These are phyloP conservation scores for Microplitis deprimator DNA, from an alignment of 2,888 invertebrate species.

Conservation along the genomic window DNA sequence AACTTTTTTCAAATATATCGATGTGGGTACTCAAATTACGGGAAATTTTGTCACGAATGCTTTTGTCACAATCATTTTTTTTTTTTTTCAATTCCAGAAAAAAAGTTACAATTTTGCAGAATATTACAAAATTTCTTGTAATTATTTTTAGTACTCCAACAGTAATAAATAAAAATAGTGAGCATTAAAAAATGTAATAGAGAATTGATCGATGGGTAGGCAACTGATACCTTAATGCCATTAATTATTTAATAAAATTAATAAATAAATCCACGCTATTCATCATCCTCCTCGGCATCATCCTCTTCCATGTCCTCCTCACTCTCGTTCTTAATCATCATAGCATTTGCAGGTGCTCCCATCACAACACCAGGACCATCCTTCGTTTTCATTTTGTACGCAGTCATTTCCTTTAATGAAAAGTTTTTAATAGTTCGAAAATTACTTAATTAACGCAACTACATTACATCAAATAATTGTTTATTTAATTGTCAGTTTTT, in stretches of 20 bases:
- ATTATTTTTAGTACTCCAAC: no score
- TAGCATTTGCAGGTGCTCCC: constrained; percentile 72
- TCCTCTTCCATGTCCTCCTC: constrained; percentile 79
- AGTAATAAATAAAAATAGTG: no score
- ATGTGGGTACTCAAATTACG: no score
- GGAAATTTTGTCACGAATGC: no score
- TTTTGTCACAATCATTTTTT: no score
- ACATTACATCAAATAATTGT: constrained; percentile 32
- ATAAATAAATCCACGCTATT: constrained; percentile 57
- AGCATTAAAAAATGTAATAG: no score
- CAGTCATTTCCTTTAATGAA: constrained; percentile 83
- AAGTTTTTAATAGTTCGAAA: constrained; percentile 59
- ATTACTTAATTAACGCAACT: constrained; percentile 62
- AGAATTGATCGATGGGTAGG: no score
- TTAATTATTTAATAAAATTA: constrained; percentile 7
- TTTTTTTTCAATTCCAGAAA: no score
- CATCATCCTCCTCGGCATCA: constrained; percentile 77
- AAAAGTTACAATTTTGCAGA: no score
- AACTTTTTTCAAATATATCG: no score
- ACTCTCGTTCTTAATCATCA: constrained; percentile 75
- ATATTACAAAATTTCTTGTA: no score
- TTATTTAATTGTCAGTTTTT: constrained; percentile 25
- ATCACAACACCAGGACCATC: constrained; percentile 67
- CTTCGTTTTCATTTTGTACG: constrained; percentile 83
- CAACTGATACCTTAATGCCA: background rate